Percentiles rank a stretch among this genome's conserved stretches.
Conservation (phyloP, 2,797 vertebrate species). For the Danionella dracula region DNA sequence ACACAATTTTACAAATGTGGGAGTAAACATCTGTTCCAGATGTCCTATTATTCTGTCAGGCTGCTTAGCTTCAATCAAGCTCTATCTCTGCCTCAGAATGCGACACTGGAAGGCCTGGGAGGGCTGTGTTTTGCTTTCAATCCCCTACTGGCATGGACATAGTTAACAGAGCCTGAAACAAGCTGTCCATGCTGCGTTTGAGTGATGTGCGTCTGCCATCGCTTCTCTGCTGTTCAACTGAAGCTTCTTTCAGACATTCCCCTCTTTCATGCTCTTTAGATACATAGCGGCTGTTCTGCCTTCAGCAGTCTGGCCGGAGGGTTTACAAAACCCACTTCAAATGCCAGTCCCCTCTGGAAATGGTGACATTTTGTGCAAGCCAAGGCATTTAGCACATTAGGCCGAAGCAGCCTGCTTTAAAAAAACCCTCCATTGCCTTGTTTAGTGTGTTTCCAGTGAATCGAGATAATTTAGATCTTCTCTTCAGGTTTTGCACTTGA, state of each 20-base stretch:
- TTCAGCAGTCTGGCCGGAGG: constrained; percentile 48
- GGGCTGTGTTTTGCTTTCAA: constrained; percentile 43
- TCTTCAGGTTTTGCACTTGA: constrained; percentile 57
- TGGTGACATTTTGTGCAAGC: constrained; percentile 70
- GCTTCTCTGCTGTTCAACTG: constrained; percentile 40
- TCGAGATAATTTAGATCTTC: constrained; percentile 64
- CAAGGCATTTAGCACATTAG: constrained; percentile 60
- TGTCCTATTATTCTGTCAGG: constrained; percentile 50
- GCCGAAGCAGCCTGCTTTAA: constrained; percentile 60
- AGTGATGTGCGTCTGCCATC: constrained; percentile 43
- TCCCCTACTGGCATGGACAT: constrained; percentile 46
- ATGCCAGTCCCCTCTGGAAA: constrained; percentile 72
- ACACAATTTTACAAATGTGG: constrained; percentile 49
- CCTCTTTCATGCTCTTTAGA: constrained; percentile 42
- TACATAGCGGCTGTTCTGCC: constrained; percentile 48
- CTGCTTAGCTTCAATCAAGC: constrained; percentile 49
- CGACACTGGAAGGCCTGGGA: constrained; percentile 45
- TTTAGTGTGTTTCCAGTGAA: constrained; percentile 53
- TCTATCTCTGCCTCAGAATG: constrained; percentile 46
- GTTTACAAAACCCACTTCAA: constrained; percentile 61
- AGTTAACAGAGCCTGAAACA: constrained; percentile 46
- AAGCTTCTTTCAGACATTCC: constrained; percentile 41
- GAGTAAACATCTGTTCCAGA: constrained; percentile 56
- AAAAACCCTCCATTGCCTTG: constrained; percentile 53
- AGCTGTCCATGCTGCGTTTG: constrained; percentile 47